phyloP scores from a whole-genome alignment of 37 sponge, comb jelly and placozoan genomes.

The Spongia lamella region DNA sequence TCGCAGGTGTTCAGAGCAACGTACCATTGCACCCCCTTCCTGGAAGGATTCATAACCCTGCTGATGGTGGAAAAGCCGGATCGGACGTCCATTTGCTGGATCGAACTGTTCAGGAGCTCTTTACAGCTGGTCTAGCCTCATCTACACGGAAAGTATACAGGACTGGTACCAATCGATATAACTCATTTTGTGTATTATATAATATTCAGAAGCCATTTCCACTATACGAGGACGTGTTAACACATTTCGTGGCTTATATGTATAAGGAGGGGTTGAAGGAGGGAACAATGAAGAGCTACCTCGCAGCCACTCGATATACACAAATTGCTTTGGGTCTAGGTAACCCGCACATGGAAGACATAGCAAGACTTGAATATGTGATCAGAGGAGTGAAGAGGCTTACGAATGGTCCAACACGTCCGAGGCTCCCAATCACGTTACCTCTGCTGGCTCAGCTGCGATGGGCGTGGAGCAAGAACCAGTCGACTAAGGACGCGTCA shows the following conservation, averaged over 20 bases:
- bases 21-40: not conserved
- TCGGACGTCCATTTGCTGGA: too few species aligned
- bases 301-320: not conserved
- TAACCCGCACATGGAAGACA: not conserved
- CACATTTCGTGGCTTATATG: not conserved
- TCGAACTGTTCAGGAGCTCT: too few species aligned
- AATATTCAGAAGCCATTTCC: not conserved
- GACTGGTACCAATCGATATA: not conserved
- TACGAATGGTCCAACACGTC: too few species aligned
- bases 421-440: not conserved
- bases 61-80: too few species aligned
- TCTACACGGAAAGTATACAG: not conserved
- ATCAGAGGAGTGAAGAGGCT: not conserved
- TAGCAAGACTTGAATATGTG: not conserved
- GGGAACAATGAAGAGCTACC: not conserved
- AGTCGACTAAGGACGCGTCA: too few species aligned
- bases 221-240: not conserved
- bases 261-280: not conserved
- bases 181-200: not conserved
- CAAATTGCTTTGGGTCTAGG: not conserved
- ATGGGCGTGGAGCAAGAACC: too few species aligned
- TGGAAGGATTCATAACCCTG: too few species aligned
- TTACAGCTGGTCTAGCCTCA: not conserved
- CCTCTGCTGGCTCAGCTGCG: not conserved
- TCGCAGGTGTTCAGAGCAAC: not conserved